These are phyloP conservation scores for Cantharis lateralis DNA, from an alignment of 2,888 invertebrate genomes.

Conservation along the genomic window DNA sequence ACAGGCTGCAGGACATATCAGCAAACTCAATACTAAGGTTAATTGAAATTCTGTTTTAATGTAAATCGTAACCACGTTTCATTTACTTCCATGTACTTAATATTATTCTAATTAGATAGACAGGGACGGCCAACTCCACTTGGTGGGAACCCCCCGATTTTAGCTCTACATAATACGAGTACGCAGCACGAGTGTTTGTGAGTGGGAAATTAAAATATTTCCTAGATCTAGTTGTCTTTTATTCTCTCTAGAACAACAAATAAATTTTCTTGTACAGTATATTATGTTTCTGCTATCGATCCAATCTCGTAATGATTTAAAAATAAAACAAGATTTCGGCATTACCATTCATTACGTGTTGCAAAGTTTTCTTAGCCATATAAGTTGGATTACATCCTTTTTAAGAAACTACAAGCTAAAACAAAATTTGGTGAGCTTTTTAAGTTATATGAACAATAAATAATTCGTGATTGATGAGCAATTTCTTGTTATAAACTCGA, in stretches of 20 bases:
- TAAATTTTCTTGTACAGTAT: not conserved
- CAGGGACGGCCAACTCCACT: too few species aligned
- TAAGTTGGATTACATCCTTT: not conserved
- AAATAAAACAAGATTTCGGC: not conserved
- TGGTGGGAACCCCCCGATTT: too few species aligned
- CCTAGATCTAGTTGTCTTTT: not conserved
- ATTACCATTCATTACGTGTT: not conserved
- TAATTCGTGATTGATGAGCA: slow-evolving; percentile 1
- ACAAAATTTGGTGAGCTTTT: not conserved
- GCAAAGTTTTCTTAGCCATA: not conserved
- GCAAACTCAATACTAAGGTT: not conserved
- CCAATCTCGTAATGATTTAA: not conserved
- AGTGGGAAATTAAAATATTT: too few species aligned
- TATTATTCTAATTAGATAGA: too few species aligned
- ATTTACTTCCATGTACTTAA: not conserved
- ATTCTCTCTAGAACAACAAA: not conserved
- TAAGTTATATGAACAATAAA: not conserved
- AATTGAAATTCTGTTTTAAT: not conserved
- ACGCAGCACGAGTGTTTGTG: too few species aligned
- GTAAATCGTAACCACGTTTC: not conserved
- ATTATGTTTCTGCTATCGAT: not conserved
- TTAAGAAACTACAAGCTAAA: not conserved
- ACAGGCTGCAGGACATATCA: not conserved
- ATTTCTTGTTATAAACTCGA: slow-evolving; percentile 1
- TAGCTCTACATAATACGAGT: too few species aligned